Conservation (phyloP, 2,888 invertebrate species). For the Dichetophora obliterata region DNA sequence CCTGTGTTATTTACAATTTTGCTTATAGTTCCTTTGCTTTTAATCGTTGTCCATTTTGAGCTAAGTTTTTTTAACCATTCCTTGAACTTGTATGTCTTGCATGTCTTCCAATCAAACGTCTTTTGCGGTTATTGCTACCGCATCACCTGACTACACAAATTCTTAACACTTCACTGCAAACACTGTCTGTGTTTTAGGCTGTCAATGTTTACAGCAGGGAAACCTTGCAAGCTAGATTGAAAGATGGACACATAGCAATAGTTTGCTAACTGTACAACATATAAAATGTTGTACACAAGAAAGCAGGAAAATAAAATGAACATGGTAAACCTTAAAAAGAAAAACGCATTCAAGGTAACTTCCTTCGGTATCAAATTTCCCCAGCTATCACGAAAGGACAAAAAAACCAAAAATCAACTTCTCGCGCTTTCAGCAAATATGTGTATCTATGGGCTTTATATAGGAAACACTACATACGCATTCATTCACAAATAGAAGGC, state of each 20-base stretch:
- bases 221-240: conserved; percentile 3
- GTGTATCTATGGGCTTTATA: too few relatives aligned
- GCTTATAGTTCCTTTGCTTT: too few relatives aligned
- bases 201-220: not conserved
- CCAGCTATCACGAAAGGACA: not conserved
- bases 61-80: too few relatives aligned
- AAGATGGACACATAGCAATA: too few relatives aligned
- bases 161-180: conserved; percentile 13
- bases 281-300: too few relatives aligned
- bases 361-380: conserved; percentile 50
- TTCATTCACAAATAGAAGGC: not conserved
- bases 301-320: not conserved
- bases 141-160: conserved; percentile 31
- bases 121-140: conserved; percentile 23
- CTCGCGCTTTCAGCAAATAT: too few relatives aligned
- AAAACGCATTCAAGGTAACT: conserved; percentile 63
- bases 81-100: too few relatives aligned
- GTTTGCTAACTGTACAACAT: too few relatives aligned
- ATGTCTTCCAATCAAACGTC: too few relatives aligned
- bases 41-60: too few relatives aligned
- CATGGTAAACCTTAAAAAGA: conserved; percentile 42
- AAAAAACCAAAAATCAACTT: conserved; percentile 2
- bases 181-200: not conserved
- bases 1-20: too few relatives aligned
- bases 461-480: too few relatives aligned